These are phyloP conservation scores for Lepidurus apus DNA, from an alignment of 1,140 invertebrate species.

Conservation along the genomic window DNA sequence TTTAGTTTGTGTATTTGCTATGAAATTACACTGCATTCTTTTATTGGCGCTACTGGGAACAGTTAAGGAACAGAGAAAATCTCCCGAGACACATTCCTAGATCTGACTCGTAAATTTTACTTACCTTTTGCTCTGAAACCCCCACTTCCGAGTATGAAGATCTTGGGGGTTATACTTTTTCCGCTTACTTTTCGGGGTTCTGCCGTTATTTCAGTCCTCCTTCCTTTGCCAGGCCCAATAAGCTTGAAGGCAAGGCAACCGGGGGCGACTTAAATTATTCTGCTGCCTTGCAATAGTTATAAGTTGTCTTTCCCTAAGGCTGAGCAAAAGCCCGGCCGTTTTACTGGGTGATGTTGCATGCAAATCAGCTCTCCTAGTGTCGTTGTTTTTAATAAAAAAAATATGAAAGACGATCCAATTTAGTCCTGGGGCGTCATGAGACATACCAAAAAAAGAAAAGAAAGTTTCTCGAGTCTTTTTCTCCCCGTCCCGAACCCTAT, in stretches of 20 bases:
- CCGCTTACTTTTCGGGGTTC: too few relatives aligned
- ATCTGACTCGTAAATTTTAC: too few relatives aligned
- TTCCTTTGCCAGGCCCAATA: not conserved
- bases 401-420: conserved; percentile 15
- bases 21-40: too few relatives aligned
- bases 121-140: too few relatives aligned
- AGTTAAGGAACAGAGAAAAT: too few relatives aligned
- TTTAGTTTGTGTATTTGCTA: too few relatives aligned
- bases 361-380: not conserved
- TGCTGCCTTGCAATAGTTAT: not conserved
- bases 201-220: not conserved
- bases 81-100: too few relatives aligned
- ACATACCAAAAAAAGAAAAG: not conserved
- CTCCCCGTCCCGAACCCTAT: not conserved
- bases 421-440: not conserved
- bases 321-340: not conserved
- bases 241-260: not conserved
- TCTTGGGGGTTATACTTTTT: too few relatives aligned
- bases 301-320: not conserved
- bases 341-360: not conserved
- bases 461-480: not conserved
- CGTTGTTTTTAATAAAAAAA: not conserved
- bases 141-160: too few relatives aligned
- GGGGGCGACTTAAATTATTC: not conserved
- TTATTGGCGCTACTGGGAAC: too few relatives aligned